Evolutionary conservation across 2,888 invertebrate species (phyloP), one percentile per base, ranked within the genome.

Genomic region (Lepas anatifera): DNA sequence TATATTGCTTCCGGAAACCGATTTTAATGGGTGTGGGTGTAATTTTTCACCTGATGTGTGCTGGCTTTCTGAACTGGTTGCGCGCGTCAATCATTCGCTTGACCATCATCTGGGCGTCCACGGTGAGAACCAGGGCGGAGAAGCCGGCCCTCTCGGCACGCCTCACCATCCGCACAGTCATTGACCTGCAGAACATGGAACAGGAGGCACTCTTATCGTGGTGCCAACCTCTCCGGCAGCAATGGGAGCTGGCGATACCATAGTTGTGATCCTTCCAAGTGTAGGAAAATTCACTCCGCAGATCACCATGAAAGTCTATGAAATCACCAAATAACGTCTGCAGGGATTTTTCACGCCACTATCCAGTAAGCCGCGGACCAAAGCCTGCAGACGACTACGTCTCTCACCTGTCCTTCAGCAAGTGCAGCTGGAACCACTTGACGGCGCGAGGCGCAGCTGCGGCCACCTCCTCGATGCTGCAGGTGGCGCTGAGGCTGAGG

Each of bases 341-440:
- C n/a, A n/a, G n/a, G n/a, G n/a, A n/a, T n/a, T n/a, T n/a, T n/a
- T n/a, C n/a, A n/a, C n/a, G n/a, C n/a, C n/a, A n/a, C n/a, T n/a
- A n/a, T n/a, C n/a, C n/a, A n/a, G n/a, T n/a, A n/a, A n/a, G n/a
- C n/a, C n/a, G n/a, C n/a, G n/a, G n/a, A n/a, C n/a, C n/a, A n/a
- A n/a, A n/a, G n/a, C n/a, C n/a, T n/a, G n/a, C n/a, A n/a, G n/a
- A n/a, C n/a, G n/a, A n/a, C n/a, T n/a, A n/a, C n/a, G n/a, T n/a
- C n/a, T n/a, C n/a, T 69, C 78, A 88, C 89, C 90, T 86, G 78
- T 94, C 89, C 73, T 84, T 89, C 79, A 92, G 94, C 74, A 96
- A 88, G 78, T 95, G 96, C 0, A 96, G 84, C 80, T 97, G 94
- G 78, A 94, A 93, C 93, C 94, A 95, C 78, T 90, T 91, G 27